Evolutionary conservation across 2,888 invertebrate genomes (phyloP), one percentile per base, ranked within the genome.

Genomic region (Ommatoiulus sabulosus): DNA sequence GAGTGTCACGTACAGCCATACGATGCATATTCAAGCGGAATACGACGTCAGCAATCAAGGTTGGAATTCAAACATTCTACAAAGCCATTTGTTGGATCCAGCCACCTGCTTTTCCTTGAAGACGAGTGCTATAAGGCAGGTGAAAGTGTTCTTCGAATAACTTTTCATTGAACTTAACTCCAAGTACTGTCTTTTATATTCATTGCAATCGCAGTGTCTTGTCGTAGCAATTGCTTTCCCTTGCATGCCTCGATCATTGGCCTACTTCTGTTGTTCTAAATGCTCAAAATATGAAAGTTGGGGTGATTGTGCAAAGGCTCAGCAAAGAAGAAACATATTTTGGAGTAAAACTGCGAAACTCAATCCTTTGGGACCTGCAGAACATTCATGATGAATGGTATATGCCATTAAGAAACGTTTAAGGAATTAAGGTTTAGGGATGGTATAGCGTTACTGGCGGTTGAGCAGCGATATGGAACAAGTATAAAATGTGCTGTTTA

Each of bases 31-130:
- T 5, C 17, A 63, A n/a, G 63, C 20, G 6, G 20, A n/a, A 63
- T 24, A 24, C 72, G 24, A 72, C 72, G 24, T 72, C 24, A 72
- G 72, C n/a, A 72, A 72, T 72, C 72, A 72, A 72, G 72, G 72
- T 72, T 72, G 72, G 24, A 72, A 72, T 72, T 24, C 24, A 72
- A 72, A 72, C 24, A 24, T 24, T 72, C 24, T 24, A 8, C 72
- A 8, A 24, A 24, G 24, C 72, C 24, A 24, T 72, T 24, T 72
- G 24, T 72, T 72, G 35, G 8, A 24, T 10, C 1, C n/a, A 24
- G 72, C 10, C 72, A 24, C 72, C 24, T 72, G 24, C 24, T 72
- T 24, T 72, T 72, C n/a, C 20, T 72, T 72, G 72, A 10, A n/a
- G 24, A 24, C 12, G 10, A 72, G 24, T 72, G 72, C 24, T 72